Evolutionary conservation across 2,888 invertebrate genomes (phyloP).

Genomic region (Priocnemis perturbator): DNA sequence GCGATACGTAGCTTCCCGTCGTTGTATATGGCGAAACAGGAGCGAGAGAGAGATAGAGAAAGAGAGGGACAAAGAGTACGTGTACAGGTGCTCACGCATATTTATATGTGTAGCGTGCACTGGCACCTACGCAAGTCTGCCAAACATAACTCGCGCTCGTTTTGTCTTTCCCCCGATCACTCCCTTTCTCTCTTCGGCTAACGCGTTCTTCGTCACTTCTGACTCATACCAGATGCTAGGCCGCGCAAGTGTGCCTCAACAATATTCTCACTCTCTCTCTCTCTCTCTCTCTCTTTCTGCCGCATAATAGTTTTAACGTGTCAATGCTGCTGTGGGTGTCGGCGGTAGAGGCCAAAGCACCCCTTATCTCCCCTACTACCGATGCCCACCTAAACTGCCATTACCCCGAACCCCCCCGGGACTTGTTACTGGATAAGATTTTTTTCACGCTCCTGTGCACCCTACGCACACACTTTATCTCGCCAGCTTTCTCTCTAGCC

Average conservation of each 20-base stretch:
- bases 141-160: conserved; percentile 13
- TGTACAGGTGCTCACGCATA: background rate
- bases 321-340: background rate
- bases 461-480: too few species aligned
- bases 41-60: too few species aligned
- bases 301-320: too few species aligned
- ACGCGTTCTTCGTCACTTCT: conserved; percentile 42
- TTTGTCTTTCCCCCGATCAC: conserved; percentile 19
- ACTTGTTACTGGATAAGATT: conserved; percentile 1
- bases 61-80: too few species aligned
- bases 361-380: conserved; percentile 2
- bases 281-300: conserved; percentile 4
- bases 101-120: background rate
- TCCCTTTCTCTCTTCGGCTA: background rate
- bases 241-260: conserved; percentile 20
- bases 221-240: conserved; percentile 62
- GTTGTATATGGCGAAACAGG: background rate
- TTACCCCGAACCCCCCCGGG: background rate
- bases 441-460: background rate
- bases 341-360: conserved; percentile 2
- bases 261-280: conserved; percentile 10
- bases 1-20: conserved; percentile 20
- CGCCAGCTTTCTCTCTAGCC: too few species aligned
- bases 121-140: background rate
- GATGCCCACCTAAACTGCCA: conserved; percentile 1